These are phyloP conservation scores for Zaprionus ornatus DNA, from an alignment of 1,140 invertebrate species.

Conservation along the genomic window DNA sequence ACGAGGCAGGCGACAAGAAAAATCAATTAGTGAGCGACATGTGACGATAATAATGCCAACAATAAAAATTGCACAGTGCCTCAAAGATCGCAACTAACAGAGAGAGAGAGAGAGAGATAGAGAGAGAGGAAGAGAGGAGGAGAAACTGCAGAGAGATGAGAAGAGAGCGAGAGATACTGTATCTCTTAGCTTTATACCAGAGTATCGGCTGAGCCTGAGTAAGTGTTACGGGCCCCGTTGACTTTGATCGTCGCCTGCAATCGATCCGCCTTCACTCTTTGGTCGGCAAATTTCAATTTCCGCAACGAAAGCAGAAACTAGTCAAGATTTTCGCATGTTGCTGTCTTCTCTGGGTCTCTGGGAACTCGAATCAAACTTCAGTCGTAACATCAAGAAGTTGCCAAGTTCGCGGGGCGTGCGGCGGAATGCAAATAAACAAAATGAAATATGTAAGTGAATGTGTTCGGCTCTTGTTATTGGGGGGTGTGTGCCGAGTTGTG, in stretches of 20 bases:
- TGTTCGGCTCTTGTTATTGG: slow-evolving; percentile 22
- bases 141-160: slow-evolving; percentile 2
- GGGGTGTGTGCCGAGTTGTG: slow-evolving; percentile 1
- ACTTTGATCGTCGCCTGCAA: slow-evolving; percentile 63
- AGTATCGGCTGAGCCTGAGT: slow-evolving; percentile 25
- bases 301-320: slow-evolving; percentile 25
- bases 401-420: slow-evolving; percentile 24
- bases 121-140: slow-evolving; percentile 16
- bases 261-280: slow-evolving; percentile 69
- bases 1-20: slow-evolving; percentile 83
- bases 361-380: slow-evolving; percentile 54
- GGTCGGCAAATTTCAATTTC: slow-evolving; percentile 63
- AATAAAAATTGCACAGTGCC: slow-evolving; percentile 70
- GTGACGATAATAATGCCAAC: slow-evolving; percentile 83
- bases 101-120: slow-evolving; percentile 10
- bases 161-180: slow-evolving; percentile 24
- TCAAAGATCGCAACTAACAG: slow-evolving; percentile 10
- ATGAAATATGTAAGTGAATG: slow-evolving; percentile 63
- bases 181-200: slow-evolving; percentile 40
- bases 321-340: slow-evolving; percentile 8
- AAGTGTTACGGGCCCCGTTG: slow-evolving; percentile 24
- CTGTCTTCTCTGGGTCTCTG: slow-evolving; percentile 17
- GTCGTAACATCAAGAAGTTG: slow-evolving; percentile 46
- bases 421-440: slow-evolving; percentile 65
- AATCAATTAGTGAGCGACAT: slow-evolving; percentile 84